Evolutionary conservation across 2,113 vertebrate genomes (phyloP).

Genomic region (Aldabrachelys gigantea): DNA sequence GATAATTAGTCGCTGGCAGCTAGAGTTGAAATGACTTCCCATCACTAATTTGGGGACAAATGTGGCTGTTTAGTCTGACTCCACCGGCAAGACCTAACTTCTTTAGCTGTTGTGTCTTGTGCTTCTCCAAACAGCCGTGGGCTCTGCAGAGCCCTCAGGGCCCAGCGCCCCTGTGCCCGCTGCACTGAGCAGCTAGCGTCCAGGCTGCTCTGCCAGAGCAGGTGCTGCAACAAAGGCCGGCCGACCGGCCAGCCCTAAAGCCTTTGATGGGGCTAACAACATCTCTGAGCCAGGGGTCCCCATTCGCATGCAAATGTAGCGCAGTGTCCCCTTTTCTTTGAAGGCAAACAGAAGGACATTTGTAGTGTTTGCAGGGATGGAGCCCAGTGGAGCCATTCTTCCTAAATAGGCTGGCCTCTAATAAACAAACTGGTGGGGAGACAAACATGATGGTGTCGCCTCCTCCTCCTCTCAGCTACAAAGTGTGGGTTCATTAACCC

Average conservation of each 20-base stretch:
- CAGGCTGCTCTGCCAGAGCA: slow-evolving; percentile 28
- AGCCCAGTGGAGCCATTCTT: slow-evolving; percentile 51
- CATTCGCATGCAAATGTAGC: slow-evolving; percentile 77
- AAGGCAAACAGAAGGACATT: slow-evolving; percentile 53
- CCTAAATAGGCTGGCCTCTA: slow-evolving; percentile 45
- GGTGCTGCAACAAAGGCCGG: slow-evolving; percentile 67
- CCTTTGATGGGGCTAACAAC: slow-evolving; percentile 59
- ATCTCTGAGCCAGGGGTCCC: slow-evolving; percentile 24
- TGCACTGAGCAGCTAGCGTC: neutral
- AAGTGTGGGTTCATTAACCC: slow-evolving; percentile 82
- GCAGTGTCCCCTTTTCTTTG: slow-evolving; percentile 55
- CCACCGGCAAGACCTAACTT: neutral
- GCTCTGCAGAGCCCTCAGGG: neutral
- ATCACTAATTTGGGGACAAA: neutral
- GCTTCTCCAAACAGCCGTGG: neutral
- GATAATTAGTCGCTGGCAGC: neutral
- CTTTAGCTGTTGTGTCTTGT: neutral
- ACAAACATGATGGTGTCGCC: slow-evolving; percentile 43
- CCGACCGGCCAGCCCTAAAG: neutral
- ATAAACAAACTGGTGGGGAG: slow-evolving; percentile 67
- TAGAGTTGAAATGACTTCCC: fast-evolving
- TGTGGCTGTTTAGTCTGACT: neutral
- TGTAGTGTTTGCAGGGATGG: slow-evolving; percentile 27
- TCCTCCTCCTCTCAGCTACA: slow-evolving; percentile 69
- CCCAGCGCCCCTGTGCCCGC: neutral